phyloP scores from a whole-genome alignment of 2,888 invertebrate species.

The Eurytoma adleriae region DNA sequence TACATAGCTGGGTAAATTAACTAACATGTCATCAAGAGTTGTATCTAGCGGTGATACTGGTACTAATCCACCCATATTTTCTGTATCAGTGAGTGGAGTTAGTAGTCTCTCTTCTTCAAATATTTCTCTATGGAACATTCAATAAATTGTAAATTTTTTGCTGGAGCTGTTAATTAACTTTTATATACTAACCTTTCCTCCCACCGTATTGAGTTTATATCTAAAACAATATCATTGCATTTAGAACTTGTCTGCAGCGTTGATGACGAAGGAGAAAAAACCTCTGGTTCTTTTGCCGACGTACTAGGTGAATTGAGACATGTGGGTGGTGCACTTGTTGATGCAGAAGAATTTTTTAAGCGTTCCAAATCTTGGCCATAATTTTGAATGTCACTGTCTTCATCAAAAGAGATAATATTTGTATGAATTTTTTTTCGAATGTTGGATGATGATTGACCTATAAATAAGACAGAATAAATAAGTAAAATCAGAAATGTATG shows the following conservation, averaged over 20 bases:
- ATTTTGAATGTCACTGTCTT: constrained; percentile 76
- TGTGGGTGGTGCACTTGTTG: constrained; percentile 81
- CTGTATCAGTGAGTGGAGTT: constrained; percentile 71
- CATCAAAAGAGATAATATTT: constrained; percentile 85
- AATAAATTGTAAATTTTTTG: background rate
- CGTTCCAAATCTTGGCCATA: constrained; percentile 7
- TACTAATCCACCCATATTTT: constrained; percentile 71
- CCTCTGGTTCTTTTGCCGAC: constrained; percentile 69
- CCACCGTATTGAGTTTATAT: constrained; percentile 64
- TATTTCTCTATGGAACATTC: constrained; percentile 55
- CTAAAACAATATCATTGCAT: constrained; percentile 58
- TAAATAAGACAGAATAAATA: background rate
- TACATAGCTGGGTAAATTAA: constrained; percentile 72
- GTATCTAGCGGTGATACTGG: constrained; percentile 73
- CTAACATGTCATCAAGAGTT: constrained; percentile 71
- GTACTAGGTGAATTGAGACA: constrained; percentile 81
- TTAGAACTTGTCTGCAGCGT: constrained; percentile 60
- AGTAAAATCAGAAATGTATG: background rate
- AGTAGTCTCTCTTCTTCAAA: constrained; percentile 70
- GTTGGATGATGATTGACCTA: constrained; percentile 60
- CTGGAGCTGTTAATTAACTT: background rate
- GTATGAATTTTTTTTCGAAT: constrained; percentile 80
- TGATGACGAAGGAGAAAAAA: constrained; percentile 72
- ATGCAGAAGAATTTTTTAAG: constrained; percentile 62
- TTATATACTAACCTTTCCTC: constrained; percentile 59